Conservation (phyloP, 2,888 invertebrate genomes). For the Callosobruchus maculatus region DNA sequence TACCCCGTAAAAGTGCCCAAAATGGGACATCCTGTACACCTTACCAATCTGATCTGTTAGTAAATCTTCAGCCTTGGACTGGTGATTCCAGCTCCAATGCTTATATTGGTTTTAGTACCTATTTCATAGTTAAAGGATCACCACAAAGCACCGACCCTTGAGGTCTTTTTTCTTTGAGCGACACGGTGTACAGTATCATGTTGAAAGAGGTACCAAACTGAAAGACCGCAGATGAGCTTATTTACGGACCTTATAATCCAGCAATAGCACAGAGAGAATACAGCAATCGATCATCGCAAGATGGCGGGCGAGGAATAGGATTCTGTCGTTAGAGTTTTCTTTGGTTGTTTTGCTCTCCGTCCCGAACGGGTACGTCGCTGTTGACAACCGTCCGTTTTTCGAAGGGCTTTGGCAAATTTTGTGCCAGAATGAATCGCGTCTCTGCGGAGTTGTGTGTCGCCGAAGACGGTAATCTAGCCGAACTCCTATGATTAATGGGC, state of each 20-base stretch:
- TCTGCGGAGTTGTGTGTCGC: neutral
- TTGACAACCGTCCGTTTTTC: neutral
- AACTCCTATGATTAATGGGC: neutral
- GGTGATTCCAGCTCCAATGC: too few species aligned
- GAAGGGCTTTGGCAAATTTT: neutral
- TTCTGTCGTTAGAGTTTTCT: neutral
- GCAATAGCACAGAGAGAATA: neutral
- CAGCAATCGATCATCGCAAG: neutral
- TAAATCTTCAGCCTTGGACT: too few species aligned
- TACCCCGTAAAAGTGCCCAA: too few species aligned
- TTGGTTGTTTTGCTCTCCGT: neutral
- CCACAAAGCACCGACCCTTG: too few species aligned
- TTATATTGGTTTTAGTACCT: too few species aligned
- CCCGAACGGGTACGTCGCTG: neutral
- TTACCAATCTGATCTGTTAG: too few species aligned
- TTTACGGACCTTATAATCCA: neutral
- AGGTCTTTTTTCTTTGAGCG: too few species aligned
- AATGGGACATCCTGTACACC: too few species aligned
- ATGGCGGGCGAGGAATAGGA: neutral
- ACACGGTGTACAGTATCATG: too few species aligned
- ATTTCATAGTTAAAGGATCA: too few species aligned
- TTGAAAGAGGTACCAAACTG: neutral
- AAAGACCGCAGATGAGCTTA: neutral
- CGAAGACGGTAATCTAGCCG: neutral
- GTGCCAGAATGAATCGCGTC: neutral